Conservation (phyloP, 1,140 invertebrate genomes). For the Drosophila rufa region DNA sequence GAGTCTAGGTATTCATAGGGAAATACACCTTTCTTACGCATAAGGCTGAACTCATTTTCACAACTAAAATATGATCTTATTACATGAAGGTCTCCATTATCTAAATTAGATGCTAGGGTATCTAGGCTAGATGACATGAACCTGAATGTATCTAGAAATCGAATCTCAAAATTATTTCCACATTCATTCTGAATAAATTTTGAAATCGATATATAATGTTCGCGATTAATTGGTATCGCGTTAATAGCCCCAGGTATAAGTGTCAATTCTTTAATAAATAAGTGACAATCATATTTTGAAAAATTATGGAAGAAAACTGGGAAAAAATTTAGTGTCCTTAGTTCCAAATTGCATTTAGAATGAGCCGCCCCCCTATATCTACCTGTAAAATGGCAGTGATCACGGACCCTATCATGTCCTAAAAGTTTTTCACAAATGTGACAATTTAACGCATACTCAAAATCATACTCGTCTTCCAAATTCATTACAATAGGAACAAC, state of each 20-base stretch:
- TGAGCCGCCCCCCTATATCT: too few relatives aligned
- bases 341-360: constrained; percentile 79
- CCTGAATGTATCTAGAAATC: constrained; percentile 74
- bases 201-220: constrained; percentile 67
- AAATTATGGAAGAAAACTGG: constrained; percentile 84
- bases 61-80: too few relatives aligned
- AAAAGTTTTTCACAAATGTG: constrained; percentile 13
- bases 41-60: too few relatives aligned
- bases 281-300: constrained; percentile 56
- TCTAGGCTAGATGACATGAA: constrained; percentile 61
- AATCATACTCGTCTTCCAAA: neutral
- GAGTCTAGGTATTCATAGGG: too few relatives aligned
- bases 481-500: too few relatives aligned
- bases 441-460: constrained; percentile 2
- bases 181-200: constrained; percentile 31
- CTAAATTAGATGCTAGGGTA: constrained; percentile 35
- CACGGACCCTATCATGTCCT: too few relatives aligned
- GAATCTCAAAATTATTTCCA: constrained; percentile 40
- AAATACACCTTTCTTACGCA: too few relatives aligned
- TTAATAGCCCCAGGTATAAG: constrained; percentile 64
- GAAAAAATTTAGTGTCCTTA: constrained; percentile 70
- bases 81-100: too few relatives aligned
- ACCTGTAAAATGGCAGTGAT: too few relatives aligned
- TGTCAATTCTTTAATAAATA: constrained; percentile 76
- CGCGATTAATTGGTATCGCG: constrained; percentile 80